A percentile compares a stretch with the other conserved stretches of the same genome.
Conservation (phyloP, 2,797 vertebrate species). For the Vespertilio murinus region DNA sequence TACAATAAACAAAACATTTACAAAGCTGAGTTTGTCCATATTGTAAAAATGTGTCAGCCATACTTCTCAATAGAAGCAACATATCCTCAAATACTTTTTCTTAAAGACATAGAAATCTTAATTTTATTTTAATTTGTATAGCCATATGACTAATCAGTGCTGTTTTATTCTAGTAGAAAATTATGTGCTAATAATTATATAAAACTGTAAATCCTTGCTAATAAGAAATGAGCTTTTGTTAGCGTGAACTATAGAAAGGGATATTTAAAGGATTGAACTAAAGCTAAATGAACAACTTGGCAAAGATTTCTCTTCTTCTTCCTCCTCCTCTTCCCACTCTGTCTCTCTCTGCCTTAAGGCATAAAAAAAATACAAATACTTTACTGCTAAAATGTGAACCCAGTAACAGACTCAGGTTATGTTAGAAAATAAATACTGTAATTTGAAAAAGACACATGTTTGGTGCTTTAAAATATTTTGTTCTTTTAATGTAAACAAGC, state of each 20-base stretch:
- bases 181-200: neutral
- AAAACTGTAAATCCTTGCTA: neutral
- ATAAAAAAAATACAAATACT: neutral
- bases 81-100: neutral
- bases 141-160: neutral
- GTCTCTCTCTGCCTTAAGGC: neutral
- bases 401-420: neutral
- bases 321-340: fast-evolving
- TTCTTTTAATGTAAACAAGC: neutral
- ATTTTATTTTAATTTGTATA: neutral
- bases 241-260: neutral
- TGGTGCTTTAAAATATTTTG: neutral
- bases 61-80: neutral
- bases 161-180: constrained; percentile 33
- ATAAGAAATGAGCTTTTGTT: neutral
- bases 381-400: constrained; percentile 13
- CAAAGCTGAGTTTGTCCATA: neutral
- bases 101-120: neutral
- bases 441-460: neutral
- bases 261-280: neutral
- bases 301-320: neutral
- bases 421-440: neutral
- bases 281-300: neutral
- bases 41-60: neutral
- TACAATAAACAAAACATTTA: neutral